Evolutionary conservation across 92 coral and sea anemone genomes (phyloP).

Genomic region (Scolanthus callimorphus): DNA sequence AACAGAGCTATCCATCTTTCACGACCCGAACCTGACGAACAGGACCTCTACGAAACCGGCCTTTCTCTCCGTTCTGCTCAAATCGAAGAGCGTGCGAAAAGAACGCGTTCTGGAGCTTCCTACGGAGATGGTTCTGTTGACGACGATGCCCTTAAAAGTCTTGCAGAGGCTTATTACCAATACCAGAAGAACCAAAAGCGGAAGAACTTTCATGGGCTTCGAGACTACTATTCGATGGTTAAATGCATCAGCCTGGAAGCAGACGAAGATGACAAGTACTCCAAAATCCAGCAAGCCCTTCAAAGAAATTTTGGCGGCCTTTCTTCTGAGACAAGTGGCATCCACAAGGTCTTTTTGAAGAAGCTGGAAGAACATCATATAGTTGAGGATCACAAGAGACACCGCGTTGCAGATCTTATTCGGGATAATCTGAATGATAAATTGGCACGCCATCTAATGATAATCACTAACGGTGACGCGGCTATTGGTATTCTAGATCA

Average conservation of each 20-base stretch:
- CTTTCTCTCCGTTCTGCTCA: constrained; percentile 69
- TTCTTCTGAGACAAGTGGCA: constrained; percentile 49
- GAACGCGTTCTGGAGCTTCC: constrained; percentile 21
- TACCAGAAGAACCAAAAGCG: constrained; percentile 67
- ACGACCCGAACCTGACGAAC: constrained; percentile 88
- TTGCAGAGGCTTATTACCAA: constrained; percentile 78
- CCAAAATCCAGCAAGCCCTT: constrained; percentile 66
- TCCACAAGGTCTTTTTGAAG: constrained; percentile 67
- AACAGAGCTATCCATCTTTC: constrained; percentile 97
- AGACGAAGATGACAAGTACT: constrained; percentile 27
- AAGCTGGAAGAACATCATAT: constrained; percentile 33
- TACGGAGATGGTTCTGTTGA: constrained; percentile 5
- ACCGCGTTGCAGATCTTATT: constrained; percentile 62
- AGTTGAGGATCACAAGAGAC: constrained; percentile 26
- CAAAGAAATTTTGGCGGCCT: constrained; percentile 97
- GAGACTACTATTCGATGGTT: constrained; percentile 91
- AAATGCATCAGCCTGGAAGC: constrained; percentile 66
- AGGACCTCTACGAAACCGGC: constrained; percentile 89
- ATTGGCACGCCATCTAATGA: constrained; percentile 89
- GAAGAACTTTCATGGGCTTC: constrained; percentile 93
- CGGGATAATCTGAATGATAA: constrained; percentile 77
- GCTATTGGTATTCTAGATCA: constrained; percentile 93
- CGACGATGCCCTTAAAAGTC: constrained; percentile 51
- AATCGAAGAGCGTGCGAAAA: constrained; percentile 1
- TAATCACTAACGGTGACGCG: constrained; percentile 92